Evolutionary conservation across 2,888 invertebrate species (phyloP).

Genomic region (Cynaeus angustus): DNA sequence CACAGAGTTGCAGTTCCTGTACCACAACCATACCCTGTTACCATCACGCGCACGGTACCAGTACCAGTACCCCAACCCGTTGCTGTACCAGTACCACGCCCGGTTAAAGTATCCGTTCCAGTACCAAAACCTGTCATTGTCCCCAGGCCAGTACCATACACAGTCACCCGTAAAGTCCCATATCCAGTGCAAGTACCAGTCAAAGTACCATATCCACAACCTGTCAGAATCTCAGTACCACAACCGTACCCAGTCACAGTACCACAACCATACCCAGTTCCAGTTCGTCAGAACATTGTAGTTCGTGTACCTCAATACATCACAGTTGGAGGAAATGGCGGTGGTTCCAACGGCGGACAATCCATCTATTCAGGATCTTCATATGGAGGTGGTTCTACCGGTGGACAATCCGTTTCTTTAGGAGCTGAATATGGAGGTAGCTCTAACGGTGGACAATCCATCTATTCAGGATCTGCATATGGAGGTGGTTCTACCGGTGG

Average conservation of each 20-base stretch:
- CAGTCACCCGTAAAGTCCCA: slow-evolving; percentile 65
- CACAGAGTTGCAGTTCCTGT: slow-evolving; percentile 67
- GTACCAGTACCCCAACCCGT: slow-evolving; percentile 74
- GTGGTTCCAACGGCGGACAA: slow-evolving; percentile 60
- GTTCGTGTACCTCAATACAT: slow-evolving; percentile 75
- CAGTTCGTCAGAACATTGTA: slow-evolving; percentile 70
- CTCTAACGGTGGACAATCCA: too few species aligned
- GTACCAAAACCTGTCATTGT: slow-evolving; percentile 66
- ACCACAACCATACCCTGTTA: slow-evolving; percentile 67
- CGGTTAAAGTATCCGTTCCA: slow-evolving; percentile 70
- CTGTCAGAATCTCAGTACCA: slow-evolving; percentile 55
- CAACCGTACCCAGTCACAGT: slow-evolving; percentile 59
- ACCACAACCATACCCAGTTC: slow-evolving; percentile 33
- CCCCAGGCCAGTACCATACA: slow-evolving; percentile 67
- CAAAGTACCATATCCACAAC: slow-evolving; percentile 56
- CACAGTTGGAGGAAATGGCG: slow-evolving; percentile 56
- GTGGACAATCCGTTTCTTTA: too few species aligned
- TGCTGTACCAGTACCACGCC: slow-evolving; percentile 72
- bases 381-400: slow-evolving; percentile 61
- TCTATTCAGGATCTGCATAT: too few species aligned
- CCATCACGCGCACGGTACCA: slow-evolving; percentile 72
- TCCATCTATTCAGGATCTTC: too few species aligned
- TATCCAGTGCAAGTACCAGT: slow-evolving; percentile 72
- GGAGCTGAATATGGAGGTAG: slow-evolving; percentile 19
- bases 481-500: too few species aligned